Base-by-base conservation (phyloP, 2,113 vertebrate genomes). In the Pygoscelis adeliae region DNA sequence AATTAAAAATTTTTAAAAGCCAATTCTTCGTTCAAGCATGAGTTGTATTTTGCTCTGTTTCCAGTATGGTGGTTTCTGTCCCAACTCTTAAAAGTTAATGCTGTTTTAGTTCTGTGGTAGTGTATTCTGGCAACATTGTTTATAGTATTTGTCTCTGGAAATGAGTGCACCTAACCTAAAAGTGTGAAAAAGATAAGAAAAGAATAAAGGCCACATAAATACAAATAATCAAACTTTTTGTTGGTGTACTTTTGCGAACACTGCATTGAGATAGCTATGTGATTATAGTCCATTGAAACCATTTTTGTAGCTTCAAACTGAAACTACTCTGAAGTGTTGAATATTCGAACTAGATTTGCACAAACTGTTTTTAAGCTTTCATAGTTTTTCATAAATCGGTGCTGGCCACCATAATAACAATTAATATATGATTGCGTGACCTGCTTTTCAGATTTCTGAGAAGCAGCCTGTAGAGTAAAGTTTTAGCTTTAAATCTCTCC, bases 21-120 rank as follows among this genome's bases (percentile, higher is more conserved):
- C 14, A 80, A 7, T 34, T 70, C 22, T 70, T 77, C 7, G 3
- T 56, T 78, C 10, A 71, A 4, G 8, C 4, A 2, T 32, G 40
- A 65, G 20, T 80, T 72, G 13, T 46, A 29, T 90, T 93, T 90
- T 87, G 27, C 21, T 62, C 4, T 83, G 23, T 84, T 94, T 82
- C 50, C 15, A 42, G 18, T 66, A 22, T 58, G 21, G 20, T 66
- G 27, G 46, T 74, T 86, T 87, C 27, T 78, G 13, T 74, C n/a
- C 23, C 2, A n/a, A 21, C 42, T 85, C 46, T 34, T 66, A 46
- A 38, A 86, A 73, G 46, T 69, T 69, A 83, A 26, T 78, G 19
- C 55, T 52, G 5, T 23, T 79, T 71, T 77, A n/a, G 81, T 95
- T 77, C 32, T 77, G 1, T 26, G 40, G 23, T 67, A 47, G 15